A percentile compares a stretch with the other conserved stretches of the same genome.
phyloP scores from a whole-genome alignment of 2,888 invertebrate genomes.

The Metalampra italica region DNA sequence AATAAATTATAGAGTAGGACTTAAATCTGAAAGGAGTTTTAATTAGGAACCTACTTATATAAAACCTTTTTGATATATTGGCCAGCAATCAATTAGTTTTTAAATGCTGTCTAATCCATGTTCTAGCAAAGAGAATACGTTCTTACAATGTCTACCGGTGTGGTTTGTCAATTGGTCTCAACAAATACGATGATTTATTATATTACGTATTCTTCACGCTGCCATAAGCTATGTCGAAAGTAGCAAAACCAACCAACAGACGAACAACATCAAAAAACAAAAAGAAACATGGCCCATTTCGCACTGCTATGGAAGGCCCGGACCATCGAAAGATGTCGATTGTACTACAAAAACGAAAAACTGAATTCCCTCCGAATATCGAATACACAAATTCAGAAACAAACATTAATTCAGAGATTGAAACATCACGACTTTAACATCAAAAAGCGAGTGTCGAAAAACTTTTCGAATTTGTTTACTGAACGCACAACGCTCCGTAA shows the following conservation, averaged over 20 bases:
- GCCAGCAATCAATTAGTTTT: too few relatives aligned
- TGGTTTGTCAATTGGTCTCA: too few relatives aligned
- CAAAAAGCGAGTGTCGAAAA: conserved; percentile 52
- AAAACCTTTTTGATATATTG: too few relatives aligned
- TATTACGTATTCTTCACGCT: background rate
- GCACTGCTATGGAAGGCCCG: conserved; percentile 76
- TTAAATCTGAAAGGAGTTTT: too few relatives aligned
- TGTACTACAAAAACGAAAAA: conserved; percentile 78
- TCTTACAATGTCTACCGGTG: too few relatives aligned
- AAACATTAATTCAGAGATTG: conserved; percentile 66
- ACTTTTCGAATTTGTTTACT: conserved; percentile 51
- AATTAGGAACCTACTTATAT: too few relatives aligned
- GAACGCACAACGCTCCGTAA: conserved; percentile 54
- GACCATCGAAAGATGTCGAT: conserved; percentile 67
- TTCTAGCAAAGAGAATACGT: too few relatives aligned
- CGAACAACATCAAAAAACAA: conserved; percentile 10
- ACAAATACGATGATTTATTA: background rate
- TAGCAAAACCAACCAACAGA: background rate
- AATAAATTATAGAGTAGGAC: too few relatives aligned
- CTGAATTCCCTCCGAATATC: conserved; percentile 68
- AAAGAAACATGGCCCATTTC: conserved; percentile 71
- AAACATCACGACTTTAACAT: conserved; percentile 58
- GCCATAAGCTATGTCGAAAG: conserved; percentile 1
- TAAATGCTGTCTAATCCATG: too few relatives aligned
- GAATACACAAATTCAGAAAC: conserved; percentile 54